Base-by-base conservation (phyloP, 2,113 vertebrate genomes). In the Vulpes ferrilata region DNA sequence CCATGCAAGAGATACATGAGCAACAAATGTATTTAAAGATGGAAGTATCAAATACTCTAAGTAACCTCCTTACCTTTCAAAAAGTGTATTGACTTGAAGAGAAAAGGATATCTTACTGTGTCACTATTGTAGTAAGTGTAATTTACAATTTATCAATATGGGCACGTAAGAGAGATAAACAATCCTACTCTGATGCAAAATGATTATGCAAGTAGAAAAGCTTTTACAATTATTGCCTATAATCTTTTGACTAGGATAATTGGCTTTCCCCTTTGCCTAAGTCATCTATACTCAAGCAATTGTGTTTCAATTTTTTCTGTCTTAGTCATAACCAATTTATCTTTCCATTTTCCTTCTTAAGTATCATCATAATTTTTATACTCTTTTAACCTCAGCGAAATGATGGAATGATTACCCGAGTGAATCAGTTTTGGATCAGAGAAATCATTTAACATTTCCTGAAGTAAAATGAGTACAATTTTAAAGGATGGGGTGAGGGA, bases 251-350 rank as follows among this genome's bases (percentile, higher is more conserved):
- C 83, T 23, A 84, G n/a, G 51, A 93, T 92, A 93, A 96, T 67
- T 97, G 95, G 83, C 69, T 97, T 85, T 90, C 62, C 85, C 79
- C 71, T 94, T 95, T 96, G 67, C 83, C 67, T 71, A 92, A 81
- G 64, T 93, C 86, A 88, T 95, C 78, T 78, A 71, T 10, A 87
- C 62, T 67, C 90, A 87, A 84, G 88, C 69, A 83, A 87, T 71
- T 97, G 59, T 90, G 64, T 90, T 93, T 88, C 88, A 65, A 59
- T 95, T 83, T 93, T 83, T 96, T 93, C 38, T 78, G 23, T 69
- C 86, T 93, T 91, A 93, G 59, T 98, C 96, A 95, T 84, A 97
- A 93, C 69, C 95, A 96, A 97, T 96, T 95, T 93, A 92, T 95
- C 92, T 90, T 96, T 97, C 76, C 69, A 83, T 89, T 88, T 96